These are phyloP conservation scores for Telmatherina bonti DNA, from an alignment of 2,797 vertebrate species.

Conservation along the genomic window DNA sequence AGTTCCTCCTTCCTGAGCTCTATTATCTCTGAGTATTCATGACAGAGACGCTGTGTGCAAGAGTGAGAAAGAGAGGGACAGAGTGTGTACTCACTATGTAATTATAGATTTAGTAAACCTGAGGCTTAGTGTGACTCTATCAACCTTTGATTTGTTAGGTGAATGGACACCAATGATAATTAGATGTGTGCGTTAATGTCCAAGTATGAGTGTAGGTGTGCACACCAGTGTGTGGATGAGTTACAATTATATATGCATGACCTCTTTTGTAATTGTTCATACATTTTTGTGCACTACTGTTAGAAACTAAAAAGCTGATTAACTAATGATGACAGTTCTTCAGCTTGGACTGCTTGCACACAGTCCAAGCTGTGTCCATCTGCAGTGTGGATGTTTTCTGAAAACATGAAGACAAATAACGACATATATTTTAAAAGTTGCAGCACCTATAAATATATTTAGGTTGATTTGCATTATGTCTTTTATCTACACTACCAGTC, in stretches of 20 bases:
- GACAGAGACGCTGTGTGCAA: conserved; percentile 21
- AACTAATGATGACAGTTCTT: conserved; percentile 20
- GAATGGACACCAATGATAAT: conserved; percentile 39
- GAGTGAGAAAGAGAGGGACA: neutral
- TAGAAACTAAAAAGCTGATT: conserved; percentile 22
- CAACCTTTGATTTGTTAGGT: conserved; percentile 62
- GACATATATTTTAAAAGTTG: conserved; percentile 17
- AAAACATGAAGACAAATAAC: conserved; percentile 27
- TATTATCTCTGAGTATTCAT: conserved; percentile 29
- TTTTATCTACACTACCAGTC: neutral
- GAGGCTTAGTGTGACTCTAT: conserved; percentile 59
- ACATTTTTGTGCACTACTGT: neutral
- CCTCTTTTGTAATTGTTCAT: conserved; percentile 2
- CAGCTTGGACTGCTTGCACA: no score
- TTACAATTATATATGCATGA: neutral
- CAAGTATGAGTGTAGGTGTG: conserved; percentile 3
- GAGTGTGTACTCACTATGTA: conserved; percentile 41
- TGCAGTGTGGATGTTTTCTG: neutral
- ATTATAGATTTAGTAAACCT: conserved; percentile 66
- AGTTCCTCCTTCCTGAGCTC: conserved; percentile 27
- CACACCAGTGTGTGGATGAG: neutral
- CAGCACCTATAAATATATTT: no score
- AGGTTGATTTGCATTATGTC: neutral
- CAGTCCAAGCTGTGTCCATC: conserved; percentile 2
- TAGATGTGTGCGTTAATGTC: neutral